These are phyloP conservation scores for Acanthurus leucopareius DNA, from an alignment of 2,797 vertebrate genomes.

Conservation along the genomic window DNA sequence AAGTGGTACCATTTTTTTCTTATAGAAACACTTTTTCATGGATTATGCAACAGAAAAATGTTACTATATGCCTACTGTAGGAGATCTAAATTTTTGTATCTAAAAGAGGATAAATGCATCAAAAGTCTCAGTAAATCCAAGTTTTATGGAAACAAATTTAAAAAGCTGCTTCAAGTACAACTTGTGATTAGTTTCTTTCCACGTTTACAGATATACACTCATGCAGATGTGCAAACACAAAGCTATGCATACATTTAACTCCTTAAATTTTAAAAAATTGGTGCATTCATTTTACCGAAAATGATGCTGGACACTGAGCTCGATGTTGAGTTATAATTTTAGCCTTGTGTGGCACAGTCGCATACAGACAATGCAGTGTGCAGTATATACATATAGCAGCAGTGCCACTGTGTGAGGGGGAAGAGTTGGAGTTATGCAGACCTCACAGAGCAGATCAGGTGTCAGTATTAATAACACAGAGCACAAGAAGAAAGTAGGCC, in stretches of 20 bases:
- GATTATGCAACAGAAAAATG: background rate
- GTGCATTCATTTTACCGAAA: background rate
- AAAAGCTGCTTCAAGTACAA: background rate
- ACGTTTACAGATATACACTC: background rate
- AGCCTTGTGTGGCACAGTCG: background rate
- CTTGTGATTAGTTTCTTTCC: background rate
- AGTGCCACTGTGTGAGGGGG: conserved; percentile 46
- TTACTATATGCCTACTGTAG: background rate
- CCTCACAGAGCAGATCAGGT: conserved; percentile 78
- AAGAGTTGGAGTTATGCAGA: conserved; percentile 73
- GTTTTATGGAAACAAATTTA: no score
- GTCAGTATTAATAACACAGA: conserved; percentile 82
- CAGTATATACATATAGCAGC: conserved; percentile 3
- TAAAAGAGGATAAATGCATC: no score
- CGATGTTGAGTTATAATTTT: background rate
- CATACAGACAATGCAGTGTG: conserved; percentile 33
- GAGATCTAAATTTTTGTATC: background rate
- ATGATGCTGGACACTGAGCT: background rate
- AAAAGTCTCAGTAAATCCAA: background rate
- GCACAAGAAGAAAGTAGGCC: conserved; percentile 65
- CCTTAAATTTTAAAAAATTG: background rate
- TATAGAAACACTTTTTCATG: background rate
- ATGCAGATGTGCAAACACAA: conserved; percentile 8
- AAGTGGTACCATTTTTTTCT: background rate
- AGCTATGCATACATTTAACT: rapidly evolving